Base-by-base conservation (phyloP, 2,113 vertebrate genomes). In the Lepus timidus region DNA sequence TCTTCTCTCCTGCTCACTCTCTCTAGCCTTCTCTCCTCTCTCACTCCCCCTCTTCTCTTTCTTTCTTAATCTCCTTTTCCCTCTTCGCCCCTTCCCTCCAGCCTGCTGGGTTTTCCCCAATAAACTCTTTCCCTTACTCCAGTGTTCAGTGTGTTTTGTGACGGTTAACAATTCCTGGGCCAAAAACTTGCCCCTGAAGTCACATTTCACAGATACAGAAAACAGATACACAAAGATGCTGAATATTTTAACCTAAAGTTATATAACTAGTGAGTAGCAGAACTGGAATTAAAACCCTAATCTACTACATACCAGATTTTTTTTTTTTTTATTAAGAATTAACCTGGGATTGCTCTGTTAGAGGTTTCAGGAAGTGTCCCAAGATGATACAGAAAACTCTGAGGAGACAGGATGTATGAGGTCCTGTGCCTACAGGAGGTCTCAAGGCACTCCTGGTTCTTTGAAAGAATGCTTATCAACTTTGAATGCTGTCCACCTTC, bases 121-220 rank as follows among this genome's bases (percentile, higher is more conserved):
- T 44, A 44, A 44, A 44, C 44, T 44, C 44, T 44, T 44, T 44
- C 6, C 44, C 44, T 44, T 44, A 44, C 44, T 44, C 44, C 5
- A 1, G 44, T 44, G 44, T 44, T 44, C 44, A 7, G 44, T 44
- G 44, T 44, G 6, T 44, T 44, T 44, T 44, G 44, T 44, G 44
- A 44, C 44, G 44, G 44, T 1, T 44, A 44, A 44, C 44, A 44
- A 44, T 44, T 44, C 76, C 67, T 39, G 33, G 12, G 36, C 22
- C 51, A 61, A 55, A 22, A 67, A 76, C 52, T 93, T 82, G n/a
- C 9, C 7, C 12, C 19, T 31, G 79, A 9, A 74, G 2, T 65
- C 71, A 44, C 3, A 91, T 91, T 88, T 95, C 81, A 78, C 4
- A 83, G 39, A 80, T 10, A 80, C 33, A 55, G 52, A 76, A 79